Conservation (phyloP, 30 jellyfish, hydroid and myxozoan species). For the Aurelia coerulea region DNA sequence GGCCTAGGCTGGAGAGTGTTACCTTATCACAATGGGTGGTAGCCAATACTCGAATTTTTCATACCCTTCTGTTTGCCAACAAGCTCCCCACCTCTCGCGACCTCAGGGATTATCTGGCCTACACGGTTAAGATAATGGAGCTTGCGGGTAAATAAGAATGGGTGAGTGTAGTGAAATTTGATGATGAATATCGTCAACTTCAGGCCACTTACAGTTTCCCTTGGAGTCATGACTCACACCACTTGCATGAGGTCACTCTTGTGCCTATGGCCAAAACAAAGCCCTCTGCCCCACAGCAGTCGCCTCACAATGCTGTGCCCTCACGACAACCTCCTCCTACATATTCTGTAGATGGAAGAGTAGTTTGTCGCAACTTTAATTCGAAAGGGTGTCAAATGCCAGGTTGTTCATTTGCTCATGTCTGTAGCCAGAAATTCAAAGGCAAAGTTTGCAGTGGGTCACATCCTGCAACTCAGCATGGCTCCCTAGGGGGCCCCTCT, state of each 20-base stretch:
- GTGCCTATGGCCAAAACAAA: neutral
- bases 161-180: constrained; percentile 4
- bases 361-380: constrained; percentile 1
- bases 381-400: neutral
- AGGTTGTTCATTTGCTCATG: neutral
- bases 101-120: constrained; percentile 8
- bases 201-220: constrained; percentile 1
- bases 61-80: constrained; percentile 1
- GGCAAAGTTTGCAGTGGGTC: neutral
- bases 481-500: too few relatives aligned
- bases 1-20: constrained; percentile 6
- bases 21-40: constrained; percentile 1
- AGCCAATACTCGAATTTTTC: neutral
- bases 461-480: neutral
- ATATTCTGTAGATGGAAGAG: neutral
- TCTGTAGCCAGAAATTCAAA: neutral
- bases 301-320: neutral
- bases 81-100: neutral
- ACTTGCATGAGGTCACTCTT: constrained; percentile 11
- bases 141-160: neutral
- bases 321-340: neutral
- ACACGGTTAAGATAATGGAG: constrained; percentile 5
- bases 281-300: neutral
- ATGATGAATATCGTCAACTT: neutral
- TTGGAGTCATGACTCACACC: neutral